phyloP scores from a whole-genome alignment of 2,888 invertebrate genomes.

The Micropterix aruncella region DNA sequence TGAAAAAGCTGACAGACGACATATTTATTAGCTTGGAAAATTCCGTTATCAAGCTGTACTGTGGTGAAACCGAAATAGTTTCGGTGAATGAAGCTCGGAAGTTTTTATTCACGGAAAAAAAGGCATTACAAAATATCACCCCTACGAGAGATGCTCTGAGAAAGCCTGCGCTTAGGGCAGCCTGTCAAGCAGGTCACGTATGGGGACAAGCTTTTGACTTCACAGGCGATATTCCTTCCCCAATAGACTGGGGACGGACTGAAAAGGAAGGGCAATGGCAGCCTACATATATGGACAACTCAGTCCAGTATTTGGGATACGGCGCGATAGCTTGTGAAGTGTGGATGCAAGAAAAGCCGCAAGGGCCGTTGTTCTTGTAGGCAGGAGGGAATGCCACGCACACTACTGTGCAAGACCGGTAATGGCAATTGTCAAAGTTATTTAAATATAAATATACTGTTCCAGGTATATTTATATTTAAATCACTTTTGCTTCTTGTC shows the following conservation, averaged over 20 bases:
- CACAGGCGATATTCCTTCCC: slow-evolving; percentile 6
- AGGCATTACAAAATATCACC: neutral
- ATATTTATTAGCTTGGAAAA: slow-evolving; percentile 1
- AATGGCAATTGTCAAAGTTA: too few relatives aligned
- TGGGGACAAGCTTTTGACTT: slow-evolving; percentile 7
- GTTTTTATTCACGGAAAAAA: neutral
- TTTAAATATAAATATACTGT: too few relatives aligned
- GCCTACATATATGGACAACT: slow-evolving; percentile 4
- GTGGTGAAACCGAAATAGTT: slow-evolving; percentile 3
- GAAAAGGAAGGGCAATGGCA: slow-evolving; percentile 5
- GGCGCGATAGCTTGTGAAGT: slow-evolving; percentile 6
- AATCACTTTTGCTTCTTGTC: too few relatives aligned
- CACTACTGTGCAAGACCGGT: too few relatives aligned
- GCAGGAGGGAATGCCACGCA: slow-evolving; percentile 6
- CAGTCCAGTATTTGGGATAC: slow-evolving; percentile 7
- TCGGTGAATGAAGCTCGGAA: too few relatives aligned
- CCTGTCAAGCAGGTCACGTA: slow-evolving; percentile 6
- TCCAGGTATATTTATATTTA: too few relatives aligned
- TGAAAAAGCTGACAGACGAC: slow-evolving; percentile 1
- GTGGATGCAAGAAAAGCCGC: slow-evolving; percentile 6
- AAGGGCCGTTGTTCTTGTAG: slow-evolving; percentile 6
- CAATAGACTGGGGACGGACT: slow-evolving; percentile 8
- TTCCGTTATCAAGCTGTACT: neutral
- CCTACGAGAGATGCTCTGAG: slow-evolving; percentile 2
- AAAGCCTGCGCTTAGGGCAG: neutral